Evolutionary conservation across 2,888 invertebrate genomes (phyloP).

Genomic region (Leucania comma): DNA sequence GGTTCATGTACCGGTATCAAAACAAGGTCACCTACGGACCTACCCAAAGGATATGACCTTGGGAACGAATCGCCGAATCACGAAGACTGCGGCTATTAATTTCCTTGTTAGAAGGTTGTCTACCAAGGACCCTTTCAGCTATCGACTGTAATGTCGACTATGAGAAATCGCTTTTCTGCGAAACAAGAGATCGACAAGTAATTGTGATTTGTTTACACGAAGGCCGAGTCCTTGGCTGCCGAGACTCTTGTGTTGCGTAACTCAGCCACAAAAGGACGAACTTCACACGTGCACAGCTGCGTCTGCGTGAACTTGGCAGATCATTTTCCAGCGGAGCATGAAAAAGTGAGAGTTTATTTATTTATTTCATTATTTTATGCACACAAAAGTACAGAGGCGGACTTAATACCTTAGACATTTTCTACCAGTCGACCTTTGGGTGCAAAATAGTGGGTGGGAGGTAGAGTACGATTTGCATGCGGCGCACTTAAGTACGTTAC

Average conservation of each 20-base stretch:
- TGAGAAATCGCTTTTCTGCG: conserved; percentile 62
- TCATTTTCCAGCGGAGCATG: too few relatives aligned
- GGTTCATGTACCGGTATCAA: conserved; percentile 48
- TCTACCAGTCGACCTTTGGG: too few relatives aligned
- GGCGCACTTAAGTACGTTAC: not conserved
- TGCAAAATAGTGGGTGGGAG: too few relatives aligned
- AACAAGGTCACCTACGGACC: conserved; percentile 67
- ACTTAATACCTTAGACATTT: too few relatives aligned
- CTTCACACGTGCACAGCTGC: not conserved
- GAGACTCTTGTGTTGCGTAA: conserved; percentile 12
- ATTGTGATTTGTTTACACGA: conserved; percentile 40
- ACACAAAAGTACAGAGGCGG: too few relatives aligned
- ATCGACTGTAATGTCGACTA: conserved; percentile 68
- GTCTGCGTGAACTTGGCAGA: too few relatives aligned
- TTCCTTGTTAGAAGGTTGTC: conserved; percentile 69
- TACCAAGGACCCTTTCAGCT: conserved; percentile 64
- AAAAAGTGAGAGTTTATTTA: too few relatives aligned
- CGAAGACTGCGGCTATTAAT: conserved; percentile 66
- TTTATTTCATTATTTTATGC: too few relatives aligned
- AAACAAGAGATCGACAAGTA: conserved; percentile 45
- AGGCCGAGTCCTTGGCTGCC: conserved; percentile 24
- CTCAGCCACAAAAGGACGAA: conserved; percentile 12
- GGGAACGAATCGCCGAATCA: conserved; percentile 65
- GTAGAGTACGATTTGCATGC: too few relatives aligned
- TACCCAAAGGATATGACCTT: conserved; percentile 75